Percentiles rank a stretch among this genome's conserved stretches.
Conservation (phyloP, 2,888 invertebrate genomes). For the Epirrhoe tristata region DNA sequence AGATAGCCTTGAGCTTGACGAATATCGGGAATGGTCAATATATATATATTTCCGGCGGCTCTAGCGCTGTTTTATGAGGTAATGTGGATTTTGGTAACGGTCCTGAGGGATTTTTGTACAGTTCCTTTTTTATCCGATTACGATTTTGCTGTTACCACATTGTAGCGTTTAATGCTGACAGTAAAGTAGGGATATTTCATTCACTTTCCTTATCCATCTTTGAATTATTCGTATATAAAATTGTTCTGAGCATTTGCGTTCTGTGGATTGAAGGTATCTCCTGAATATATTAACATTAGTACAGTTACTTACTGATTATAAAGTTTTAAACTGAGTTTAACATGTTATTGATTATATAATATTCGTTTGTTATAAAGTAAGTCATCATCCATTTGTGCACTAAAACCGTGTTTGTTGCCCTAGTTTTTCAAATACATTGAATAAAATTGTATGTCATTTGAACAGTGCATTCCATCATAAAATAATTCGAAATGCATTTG, state of each 20-base stretch:
- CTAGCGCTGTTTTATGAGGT: slow-evolving; percentile 25
- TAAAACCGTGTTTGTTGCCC: no score
- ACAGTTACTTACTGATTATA: no score
- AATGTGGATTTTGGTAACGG: slow-evolving; percentile 23
- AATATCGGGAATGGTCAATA: slow-evolving; percentile 34
- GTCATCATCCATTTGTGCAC: no score
- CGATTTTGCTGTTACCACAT: slow-evolving; percentile 9
- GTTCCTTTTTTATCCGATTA: slow-evolving; percentile 6
- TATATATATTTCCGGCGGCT: slow-evolving; percentile 18
- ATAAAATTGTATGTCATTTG: neutral
- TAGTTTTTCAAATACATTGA: neutral
- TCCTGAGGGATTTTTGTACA: slow-evolving; percentile 7
- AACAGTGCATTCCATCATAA: slow-evolving; percentile 6
- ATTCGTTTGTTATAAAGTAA: no score
- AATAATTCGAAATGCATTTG: slow-evolving; percentile 10
- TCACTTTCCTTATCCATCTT: neutral
- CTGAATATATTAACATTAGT: no score
- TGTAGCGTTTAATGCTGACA: neutral
- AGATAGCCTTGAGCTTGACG: slow-evolving; percentile 32
- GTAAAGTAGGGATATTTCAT: neutral
- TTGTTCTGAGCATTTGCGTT: neutral
- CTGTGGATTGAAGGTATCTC: neutral
- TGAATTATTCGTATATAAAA: neutral
- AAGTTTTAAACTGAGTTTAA: no score
- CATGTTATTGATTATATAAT: no score